Evolutionary conservation across 2,113 vertebrate species (phyloP).

Genomic region (Amblyopsis rosae): DNA sequence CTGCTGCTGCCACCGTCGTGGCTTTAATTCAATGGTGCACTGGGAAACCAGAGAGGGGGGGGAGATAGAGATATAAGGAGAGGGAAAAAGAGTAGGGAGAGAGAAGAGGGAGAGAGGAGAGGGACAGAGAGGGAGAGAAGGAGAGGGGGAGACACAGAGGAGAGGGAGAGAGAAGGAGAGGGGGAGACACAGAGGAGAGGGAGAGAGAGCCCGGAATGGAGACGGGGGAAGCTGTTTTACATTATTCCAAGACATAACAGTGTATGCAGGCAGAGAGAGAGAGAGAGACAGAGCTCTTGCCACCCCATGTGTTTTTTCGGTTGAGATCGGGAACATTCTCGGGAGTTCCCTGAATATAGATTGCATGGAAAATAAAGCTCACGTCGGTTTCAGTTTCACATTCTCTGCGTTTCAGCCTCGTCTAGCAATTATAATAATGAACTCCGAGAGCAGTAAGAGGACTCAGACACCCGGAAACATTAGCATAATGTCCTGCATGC

Average conservation of each 20-base stretch:
- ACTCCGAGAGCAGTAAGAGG: constrained; percentile 57
- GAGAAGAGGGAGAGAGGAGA: background rate
- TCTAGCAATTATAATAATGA: constrained; percentile 76
- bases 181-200: background rate
- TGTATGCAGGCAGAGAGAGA: constrained; percentile 36
- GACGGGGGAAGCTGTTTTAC: constrained; percentile 69
- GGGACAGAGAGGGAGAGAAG: constrained; percentile 31
- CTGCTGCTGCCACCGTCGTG: constrained; percentile 47
- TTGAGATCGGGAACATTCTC: constrained; percentile 68
- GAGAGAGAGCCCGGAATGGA: constrained; percentile 11
- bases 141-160: constrained; percentile 51
- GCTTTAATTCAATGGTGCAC: constrained; percentile 62
- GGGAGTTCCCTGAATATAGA: constrained; percentile 78
- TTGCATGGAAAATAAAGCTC: constrained; percentile 55
- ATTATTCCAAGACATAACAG: constrained; percentile 81
- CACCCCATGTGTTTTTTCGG: constrained; percentile 48
- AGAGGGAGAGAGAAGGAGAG: background rate
- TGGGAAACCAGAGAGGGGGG: constrained; percentile 53
- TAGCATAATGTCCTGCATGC: constrained; percentile 68
- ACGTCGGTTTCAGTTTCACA: constrained; percentile 69
- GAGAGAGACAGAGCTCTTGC: constrained; percentile 44
- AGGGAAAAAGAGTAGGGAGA: background rate
- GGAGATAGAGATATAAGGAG: constrained; percentile 43
- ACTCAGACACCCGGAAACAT: constrained; percentile 69
- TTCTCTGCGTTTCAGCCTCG: constrained; percentile 71